Evolutionary conservation across 2,888 invertebrate species (phyloP), one percentile per base, ranked within the genome.

Genomic region (Leptinotarsa juncta): DNA sequence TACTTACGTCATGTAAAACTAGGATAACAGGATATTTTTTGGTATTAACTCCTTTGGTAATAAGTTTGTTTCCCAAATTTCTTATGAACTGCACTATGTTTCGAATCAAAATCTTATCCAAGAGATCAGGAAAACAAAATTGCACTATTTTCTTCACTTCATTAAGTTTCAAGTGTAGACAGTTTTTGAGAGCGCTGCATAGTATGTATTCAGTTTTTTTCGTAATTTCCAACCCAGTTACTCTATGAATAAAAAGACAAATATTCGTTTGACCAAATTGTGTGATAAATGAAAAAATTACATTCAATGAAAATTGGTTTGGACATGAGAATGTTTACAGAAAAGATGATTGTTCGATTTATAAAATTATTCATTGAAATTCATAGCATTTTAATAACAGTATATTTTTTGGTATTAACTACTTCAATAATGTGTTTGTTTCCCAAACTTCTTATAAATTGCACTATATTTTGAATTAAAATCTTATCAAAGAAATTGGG

Each of bases 1-100:
- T 65, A 79, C 75, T 81, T 86, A 93, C 93, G 87, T 93, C 93
- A 87, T 94, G 93, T n/a, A 94, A 87, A 79, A 94, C 91, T 76
- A 94, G 86, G 81, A 94, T 89, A 66, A 93, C 89, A 0, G 93
- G 92, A 86, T 91, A 89, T 67, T 92, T 87, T 75, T 88, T 76
- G 4, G 49, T 26, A 62, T 75, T 90, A 0, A 90, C 89, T 67
- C 86, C 86, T 82, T 87, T 88, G 77, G 91, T 81, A 0, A 74
- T 80, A 1, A 85, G 81, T 86, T 89, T 88, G 65, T 88, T 87
- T 3, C 87, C 88, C 42, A 84, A 82, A 60, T 88, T 88, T 73
- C 87, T 89, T 1, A 90, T 85, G 55, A 83, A 82, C 32, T 81
- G 85, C 2, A 86, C 88, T n/a, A 89, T 83, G 77, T 88, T 87